Base-by-base conservation (phyloP, 2,888 invertebrate genomes). In the Muschampia plurimacula region DNA sequence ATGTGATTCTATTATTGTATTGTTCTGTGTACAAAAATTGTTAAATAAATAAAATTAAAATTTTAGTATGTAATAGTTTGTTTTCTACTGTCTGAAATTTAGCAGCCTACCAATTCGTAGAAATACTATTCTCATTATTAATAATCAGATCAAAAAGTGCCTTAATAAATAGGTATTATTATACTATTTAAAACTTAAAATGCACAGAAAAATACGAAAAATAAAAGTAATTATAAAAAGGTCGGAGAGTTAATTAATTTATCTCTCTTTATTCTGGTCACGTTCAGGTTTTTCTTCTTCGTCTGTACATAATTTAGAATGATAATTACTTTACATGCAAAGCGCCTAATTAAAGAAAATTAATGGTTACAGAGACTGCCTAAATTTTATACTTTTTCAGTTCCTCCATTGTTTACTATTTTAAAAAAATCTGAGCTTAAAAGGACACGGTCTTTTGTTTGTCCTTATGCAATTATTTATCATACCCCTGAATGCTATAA, bases 241-340 rank as follows among this genome's bases (percentile, higher is more conserved):
- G 82, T 81, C 79, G 79, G 79, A 76, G 83, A 82, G 83, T 83
- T 88, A 86, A 89, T 90, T 89, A 84, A 86, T 87, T 84, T 85
- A 80, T 80, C 75, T 78, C 77, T 77, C 74, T 84, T 64, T 79
- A 90, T 88, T 89, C 87, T 69, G 75, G 83, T 84, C 90, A 89
- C 89, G 89, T 87, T 77, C 78, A 75, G 77, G 76, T 81, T 84
- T 82, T 84, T 81, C 83, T 72, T 60, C 46, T 67, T 69, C 41
- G 28, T 59, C 62, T 62, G 62, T 72, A 67, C 75, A 75, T 77
- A 78, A 78, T 83, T 84, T 81, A 84, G 75, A 84, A 81, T 79
- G 77, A 80, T 85, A 83, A 86, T 86, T 84, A 80, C 80, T 80
- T 81, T 80, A 79, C 80, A 82, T 82, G 78, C 78, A 80, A 80